Evolutionary conservation across 2,888 invertebrate species (phyloP), one percentile per base, ranked within the genome.

Genomic region (Deilephila porcellus): DNA sequence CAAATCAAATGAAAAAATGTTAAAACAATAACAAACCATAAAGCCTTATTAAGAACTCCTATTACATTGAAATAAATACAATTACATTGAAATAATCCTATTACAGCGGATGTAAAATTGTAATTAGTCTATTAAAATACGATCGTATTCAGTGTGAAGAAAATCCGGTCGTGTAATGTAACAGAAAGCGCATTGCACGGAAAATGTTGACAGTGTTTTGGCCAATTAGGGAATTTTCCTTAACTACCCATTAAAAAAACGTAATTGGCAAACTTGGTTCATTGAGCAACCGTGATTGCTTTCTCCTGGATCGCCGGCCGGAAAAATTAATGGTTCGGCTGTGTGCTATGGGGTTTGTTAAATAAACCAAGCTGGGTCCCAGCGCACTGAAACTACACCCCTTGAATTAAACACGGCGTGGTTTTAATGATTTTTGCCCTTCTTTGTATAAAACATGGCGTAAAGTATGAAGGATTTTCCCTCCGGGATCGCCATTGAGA

Each of bases 221-320:
- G 85, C 83, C 89, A 87, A 89, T 91, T 88, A 89, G 85, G 86
- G 82, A 88, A 87, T 89, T 88, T 89, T 89, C 83, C 87, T 88
- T 88, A 86, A 91, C 86, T 86, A 85, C 86, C 88, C 86, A 89
- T 91, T 89, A 89, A 89, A 90, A 90, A 90, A 86, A 86, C 86
- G 88, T 91, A 91, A 91, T 91, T 91, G 91, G 88, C 84, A 86
- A 90, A 90, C 87, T 90, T 90, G 91, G 86, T 90, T 91, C 90
- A 91, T 90, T 90, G 91, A 86, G 88, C 86, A 86, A 82, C 85
- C 83, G 83, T 88, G 91, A 91, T 91, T 91, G 89, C 89, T 90
- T 90, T 88, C 86, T 86, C 84, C 82, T 84, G 84, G 86, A 83
- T 83, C 86, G 84, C 78, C 80, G 83, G 83, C 82, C 84, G 87